Base-by-base conservation (phyloP, 37 sponge, comb jelly and placozoan genomes). In the Hexactinellida sp. region DNA sequence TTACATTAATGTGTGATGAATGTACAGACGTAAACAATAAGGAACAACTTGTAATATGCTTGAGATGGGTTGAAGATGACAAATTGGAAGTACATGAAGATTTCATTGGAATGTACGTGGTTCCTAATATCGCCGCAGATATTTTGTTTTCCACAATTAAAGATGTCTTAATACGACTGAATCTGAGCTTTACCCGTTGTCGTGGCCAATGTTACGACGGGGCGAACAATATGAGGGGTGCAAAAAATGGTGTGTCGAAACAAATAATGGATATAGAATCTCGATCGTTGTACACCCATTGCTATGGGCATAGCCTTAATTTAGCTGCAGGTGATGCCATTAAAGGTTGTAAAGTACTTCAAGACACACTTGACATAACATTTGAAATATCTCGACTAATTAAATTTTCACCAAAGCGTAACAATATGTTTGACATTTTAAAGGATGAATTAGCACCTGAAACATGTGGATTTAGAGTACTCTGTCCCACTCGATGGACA, bases 341-440 rank as follows among this genome's bases (percentile, higher is more conserved):
- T 21, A 92, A 88, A 47, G 51, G 86, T 51, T 90, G 83, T 16
- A 88, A 88, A 38, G 16, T 92, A 21, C 85, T 88, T 36, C 34
- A 86, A 37, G 90, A 92, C 52, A 87, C 92, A 35, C 55, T 92
- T 36, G 88, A 88, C 7, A 87, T 85, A 28, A 86, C 84, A 0
- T 83, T 83, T 84, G 93, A 92, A 82, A 83, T 92, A 3, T 88
- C 88, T 24, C 89, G 87, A 86, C 41, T 92, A 37, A 84, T 90
- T 9, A 92, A 90, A 83, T 88, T 86, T 36, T 92, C 91, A 36
- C 89, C 93, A 24, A 90, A 87, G 38, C 86, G 90, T 82, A 85
- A 90, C 84, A 89, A 87, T 0, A 39, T 38, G 25, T 87, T 88
- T 71, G 84, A 90, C 36, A 41, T 37, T 10, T 54, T 92, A 37